Conservation (phyloP, 2,888 invertebrate genomes). For the Mesorhabditis spiculigera region DNA sequence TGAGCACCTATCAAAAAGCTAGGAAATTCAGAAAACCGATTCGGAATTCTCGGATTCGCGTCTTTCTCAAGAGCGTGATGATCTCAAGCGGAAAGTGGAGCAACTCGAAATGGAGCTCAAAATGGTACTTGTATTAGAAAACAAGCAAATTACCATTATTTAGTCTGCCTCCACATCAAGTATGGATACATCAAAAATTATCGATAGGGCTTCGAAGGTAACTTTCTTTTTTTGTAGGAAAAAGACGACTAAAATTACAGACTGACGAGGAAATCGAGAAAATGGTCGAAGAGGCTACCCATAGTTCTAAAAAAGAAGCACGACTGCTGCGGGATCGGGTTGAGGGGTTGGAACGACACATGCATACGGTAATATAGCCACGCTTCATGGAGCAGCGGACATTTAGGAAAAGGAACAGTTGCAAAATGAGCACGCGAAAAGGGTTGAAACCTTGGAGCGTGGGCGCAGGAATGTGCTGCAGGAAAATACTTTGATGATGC, state of each 20-base stretch:
- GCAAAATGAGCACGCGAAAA: not conserved
- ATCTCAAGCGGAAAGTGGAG: slow-evolving; percentile 9
- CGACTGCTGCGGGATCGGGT: not conserved
- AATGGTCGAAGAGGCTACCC: not conserved
- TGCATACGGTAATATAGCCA: not conserved
- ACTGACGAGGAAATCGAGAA: slow-evolving; percentile 10
- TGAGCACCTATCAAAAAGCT: not conserved
- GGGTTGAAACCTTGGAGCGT: not conserved
- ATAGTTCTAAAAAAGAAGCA: not conserved
- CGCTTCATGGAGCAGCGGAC: not conserved
- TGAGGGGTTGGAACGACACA: slow-evolving; percentile 4
- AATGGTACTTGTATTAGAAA: not conserved
- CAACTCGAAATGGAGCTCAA: slow-evolving; percentile 10
- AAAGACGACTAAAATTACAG: not conserved
- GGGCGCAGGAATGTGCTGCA: slow-evolving; percentile 1
- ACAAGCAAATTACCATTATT: not conserved
- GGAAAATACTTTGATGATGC: not conserved
- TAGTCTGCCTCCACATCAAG: not conserved
- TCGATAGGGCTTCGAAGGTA: slow-evolving; percentile 3
- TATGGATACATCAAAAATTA: not conserved
- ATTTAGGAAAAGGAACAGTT: slow-evolving; percentile 4
- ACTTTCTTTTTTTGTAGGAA: not conserved
- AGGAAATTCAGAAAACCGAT: not conserved
- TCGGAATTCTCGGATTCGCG: not conserved
- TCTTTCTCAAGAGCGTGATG: slow-evolving; percentile 10